phyloP scores from a whole-genome alignment of 35 echinoderm and acorn worm genomes.

The Lytechinus variegatus region DNA sequence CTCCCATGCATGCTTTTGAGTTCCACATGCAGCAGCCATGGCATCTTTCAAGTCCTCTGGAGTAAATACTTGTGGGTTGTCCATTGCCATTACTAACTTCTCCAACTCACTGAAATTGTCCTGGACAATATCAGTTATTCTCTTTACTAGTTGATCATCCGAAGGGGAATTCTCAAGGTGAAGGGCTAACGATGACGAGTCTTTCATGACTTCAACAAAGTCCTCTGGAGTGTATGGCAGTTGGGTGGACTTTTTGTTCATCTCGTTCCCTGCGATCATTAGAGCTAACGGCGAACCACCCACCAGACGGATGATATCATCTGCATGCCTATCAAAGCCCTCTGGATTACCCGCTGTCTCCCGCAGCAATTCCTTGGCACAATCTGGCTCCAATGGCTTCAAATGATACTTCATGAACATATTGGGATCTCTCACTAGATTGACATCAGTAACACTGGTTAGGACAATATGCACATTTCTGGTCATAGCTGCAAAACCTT shows the following conservation, averaged over 20 bases:
- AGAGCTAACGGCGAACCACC: not conserved
- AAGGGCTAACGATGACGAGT: not conserved
- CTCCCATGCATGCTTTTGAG: not conserved
- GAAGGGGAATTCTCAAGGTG: not conserved
- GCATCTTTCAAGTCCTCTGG: not conserved
- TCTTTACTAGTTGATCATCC: not conserved
- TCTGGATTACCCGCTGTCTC: constrained; percentile 7
- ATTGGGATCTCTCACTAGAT: not conserved
- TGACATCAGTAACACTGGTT: not conserved
- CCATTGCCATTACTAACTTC: not conserved
- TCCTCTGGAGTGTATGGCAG: not conserved
- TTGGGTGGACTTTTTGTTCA: not conserved
- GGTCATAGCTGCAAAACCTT: not conserved
- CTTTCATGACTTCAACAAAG: not conserved
- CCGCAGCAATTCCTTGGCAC: not conserved
- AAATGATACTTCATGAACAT: not conserved
- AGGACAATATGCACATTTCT: not conserved
- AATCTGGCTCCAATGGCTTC: not conserved
- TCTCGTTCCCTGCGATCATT: not conserved
- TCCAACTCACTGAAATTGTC: not conserved
- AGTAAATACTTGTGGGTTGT: not conserved
- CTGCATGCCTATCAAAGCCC: not conserved
- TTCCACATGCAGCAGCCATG: not conserved
- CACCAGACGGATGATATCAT: not conserved
- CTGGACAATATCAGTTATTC: not conserved